phyloP scores from a whole-genome alignment of 1,140 invertebrate species.

The Drosophila kohkoa region DNA sequence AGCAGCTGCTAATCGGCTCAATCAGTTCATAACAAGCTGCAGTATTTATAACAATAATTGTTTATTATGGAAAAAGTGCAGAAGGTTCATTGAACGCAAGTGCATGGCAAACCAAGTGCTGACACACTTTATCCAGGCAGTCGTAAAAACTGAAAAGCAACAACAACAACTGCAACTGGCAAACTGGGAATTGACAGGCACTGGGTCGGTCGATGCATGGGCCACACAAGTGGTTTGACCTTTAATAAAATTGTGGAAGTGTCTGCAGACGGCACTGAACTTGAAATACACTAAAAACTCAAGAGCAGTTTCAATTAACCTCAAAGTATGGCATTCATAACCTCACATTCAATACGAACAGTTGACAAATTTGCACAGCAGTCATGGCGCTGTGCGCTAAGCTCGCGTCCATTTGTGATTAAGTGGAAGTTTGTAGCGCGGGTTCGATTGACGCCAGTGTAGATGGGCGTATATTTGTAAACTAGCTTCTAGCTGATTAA shows the following conservation, averaged over 20 bases:
- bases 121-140: slow-evolving; percentile 73
- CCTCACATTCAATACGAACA: slow-evolving; percentile 9
- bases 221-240: slow-evolving; percentile 81
- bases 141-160: slow-evolving; percentile 6
- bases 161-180: slow-evolving; percentile 39
- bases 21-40: slow-evolving; percentile 68
- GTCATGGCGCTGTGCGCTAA: slow-evolving; percentile 9
- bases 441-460: slow-evolving; percentile 4
- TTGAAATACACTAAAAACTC: slow-evolving; percentile 57
- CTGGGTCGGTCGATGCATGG: slow-evolving; percentile 32
- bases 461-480: slow-evolving; percentile 1
- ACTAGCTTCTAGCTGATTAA: slow-evolving; percentile 18
- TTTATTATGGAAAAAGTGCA: slow-evolving; percentile 75
- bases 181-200: slow-evolving; percentile 59
- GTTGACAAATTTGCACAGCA: slow-evolving; percentile 50
- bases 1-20: slow-evolving; percentile 62
- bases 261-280: slow-evolving; percentile 51
- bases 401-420: slow-evolving; percentile 4
- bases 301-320: slow-evolving; percentile 63
- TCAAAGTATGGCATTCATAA: slow-evolving; percentile 34
- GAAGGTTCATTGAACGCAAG: slow-evolving; percentile 71
- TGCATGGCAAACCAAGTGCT: slow-evolving; percentile 54
- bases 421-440: slow-evolving; percentile 3
- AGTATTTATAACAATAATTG: slow-evolving; percentile 70
- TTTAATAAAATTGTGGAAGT: slow-evolving; percentile 36